Evolutionary conservation across 2,113 vertebrate species (phyloP).

Genomic region (Rhizomys pruinosus): DNA sequence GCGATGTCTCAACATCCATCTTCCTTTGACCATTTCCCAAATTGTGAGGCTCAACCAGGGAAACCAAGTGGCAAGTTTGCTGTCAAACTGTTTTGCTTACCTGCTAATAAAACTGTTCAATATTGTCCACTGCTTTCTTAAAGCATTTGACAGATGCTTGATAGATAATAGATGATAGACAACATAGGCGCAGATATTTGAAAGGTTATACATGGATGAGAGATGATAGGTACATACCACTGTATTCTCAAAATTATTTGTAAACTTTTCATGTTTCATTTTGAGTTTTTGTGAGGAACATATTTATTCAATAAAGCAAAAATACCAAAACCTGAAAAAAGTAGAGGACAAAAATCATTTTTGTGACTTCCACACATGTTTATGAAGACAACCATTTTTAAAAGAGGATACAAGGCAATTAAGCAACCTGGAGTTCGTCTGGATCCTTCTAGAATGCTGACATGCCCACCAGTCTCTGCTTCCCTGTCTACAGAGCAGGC

Average conservation of each 20-base stretch:
- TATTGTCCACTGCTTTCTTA: neutral
- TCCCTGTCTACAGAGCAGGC: neutral
- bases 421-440: neutral
- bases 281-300: neutral
- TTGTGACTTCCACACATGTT: neutral
- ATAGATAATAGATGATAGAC: neutral
- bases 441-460: neutral
- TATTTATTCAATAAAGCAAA: slow-evolving; percentile 2
- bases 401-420: neutral
- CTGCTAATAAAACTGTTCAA: neutral
- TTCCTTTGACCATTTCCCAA: neutral
- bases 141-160: neutral
- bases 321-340: neutral
- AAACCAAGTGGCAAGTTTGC: neutral
- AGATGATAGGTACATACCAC: neutral
- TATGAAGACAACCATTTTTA: neutral
- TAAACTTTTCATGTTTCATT: neutral
- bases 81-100: neutral
- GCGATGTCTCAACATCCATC: neutral
- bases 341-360: neutral
- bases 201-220: neutral
- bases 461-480: neutral
- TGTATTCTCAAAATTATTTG: neutral
- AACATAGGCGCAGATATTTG: neutral
- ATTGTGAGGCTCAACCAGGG: neutral